Evolutionary conservation across 2,888 invertebrate species (phyloP).

Genomic region (Eretmocerus hayati): DNA sequence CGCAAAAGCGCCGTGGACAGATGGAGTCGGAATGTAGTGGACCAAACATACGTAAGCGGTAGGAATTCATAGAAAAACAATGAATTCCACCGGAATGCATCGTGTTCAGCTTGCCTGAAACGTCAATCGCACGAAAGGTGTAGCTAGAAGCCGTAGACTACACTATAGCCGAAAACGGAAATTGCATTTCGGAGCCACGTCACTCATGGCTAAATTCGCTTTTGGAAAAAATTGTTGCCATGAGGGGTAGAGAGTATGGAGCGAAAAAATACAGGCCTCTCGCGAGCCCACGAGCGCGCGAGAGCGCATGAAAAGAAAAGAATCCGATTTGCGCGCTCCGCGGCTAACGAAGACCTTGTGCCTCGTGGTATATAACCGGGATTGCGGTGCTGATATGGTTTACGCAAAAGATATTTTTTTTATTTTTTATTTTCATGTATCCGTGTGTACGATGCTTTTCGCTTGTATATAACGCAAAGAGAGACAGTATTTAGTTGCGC

Average conservation of each 20-base stretch:
- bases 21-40: no score
- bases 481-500: no score
- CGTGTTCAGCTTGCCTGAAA: neutral
- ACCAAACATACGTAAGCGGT: no score
- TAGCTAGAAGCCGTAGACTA: no score
- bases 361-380: neutral
- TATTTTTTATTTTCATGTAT: no score
- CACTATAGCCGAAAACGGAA: conserved; percentile 12
- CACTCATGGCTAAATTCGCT: conserved; percentile 16
- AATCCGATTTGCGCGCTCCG: conserved; percentile 9
- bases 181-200: conserved; percentile 14
- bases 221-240: conserved; percentile 8
- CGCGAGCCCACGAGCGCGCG: neutral
- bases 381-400: conserved; percentile 8
- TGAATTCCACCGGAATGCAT: no score
- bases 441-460: no score
- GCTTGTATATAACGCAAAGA: no score
- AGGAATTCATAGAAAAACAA: no score
- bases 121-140: conserved; percentile 15
- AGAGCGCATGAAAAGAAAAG: conserved; percentile 1
- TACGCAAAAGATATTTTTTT: conserved; percentile 1
- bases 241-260: neutral
- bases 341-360: conserved; percentile 12
- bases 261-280: neutral
- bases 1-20: no score